Conservation (phyloP, 2,888 invertebrate species). For the Rotaria socialis region DNA sequence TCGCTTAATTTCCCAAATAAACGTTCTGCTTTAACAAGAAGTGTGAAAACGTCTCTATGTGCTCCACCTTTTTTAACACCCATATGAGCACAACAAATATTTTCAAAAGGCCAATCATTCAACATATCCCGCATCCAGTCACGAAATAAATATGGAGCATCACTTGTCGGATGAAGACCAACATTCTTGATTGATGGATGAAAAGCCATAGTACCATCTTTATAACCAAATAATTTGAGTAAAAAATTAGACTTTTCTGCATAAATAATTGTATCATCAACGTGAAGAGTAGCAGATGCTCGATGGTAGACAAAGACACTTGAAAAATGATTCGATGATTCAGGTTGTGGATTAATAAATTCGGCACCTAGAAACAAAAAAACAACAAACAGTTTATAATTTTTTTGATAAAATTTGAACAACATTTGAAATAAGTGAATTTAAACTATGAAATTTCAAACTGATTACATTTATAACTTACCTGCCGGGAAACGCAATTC, state of each 20-base stretch:
- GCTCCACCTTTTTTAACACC: slow-evolving; percentile 4
- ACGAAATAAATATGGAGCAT: slow-evolving; percentile 4
- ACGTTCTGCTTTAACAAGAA: no score
- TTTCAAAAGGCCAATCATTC: background rate
- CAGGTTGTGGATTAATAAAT: background rate
- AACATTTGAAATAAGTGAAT: no score
- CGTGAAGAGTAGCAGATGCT: background rate
- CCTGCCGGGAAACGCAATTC: background rate
- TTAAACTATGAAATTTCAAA: no score
- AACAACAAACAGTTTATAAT: no score
- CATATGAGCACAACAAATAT: background rate
- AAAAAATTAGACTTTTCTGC: background rate
- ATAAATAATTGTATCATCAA: background rate
- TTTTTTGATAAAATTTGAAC: no score
- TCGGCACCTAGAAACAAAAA: no score
- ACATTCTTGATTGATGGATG: background rate
- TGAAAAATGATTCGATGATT: background rate
- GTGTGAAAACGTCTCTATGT: background rate
- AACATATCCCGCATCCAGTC: background rate
- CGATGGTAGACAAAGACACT: background rate
- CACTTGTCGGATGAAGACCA: background rate
- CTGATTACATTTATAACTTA: no score
- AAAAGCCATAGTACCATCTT: background rate
- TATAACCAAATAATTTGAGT: background rate
- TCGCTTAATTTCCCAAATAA: no score